These are phyloP conservation scores for Hemitrygon akajei DNA, from an alignment of 2,797 vertebrate genomes.

Conservation along the genomic window DNA sequence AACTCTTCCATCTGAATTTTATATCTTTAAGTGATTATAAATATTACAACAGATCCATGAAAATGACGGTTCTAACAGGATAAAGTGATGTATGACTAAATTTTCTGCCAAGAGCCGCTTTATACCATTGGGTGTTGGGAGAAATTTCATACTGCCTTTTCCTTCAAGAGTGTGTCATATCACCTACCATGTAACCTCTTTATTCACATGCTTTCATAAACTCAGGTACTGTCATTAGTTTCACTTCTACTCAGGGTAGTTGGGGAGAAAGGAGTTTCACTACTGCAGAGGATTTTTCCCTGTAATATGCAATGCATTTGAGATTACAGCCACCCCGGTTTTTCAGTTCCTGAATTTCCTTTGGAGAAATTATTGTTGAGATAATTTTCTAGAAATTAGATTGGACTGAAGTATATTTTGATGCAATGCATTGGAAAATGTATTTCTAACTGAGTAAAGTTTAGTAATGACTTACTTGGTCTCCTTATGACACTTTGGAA, in stretches of 20 bases:
- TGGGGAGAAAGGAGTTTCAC: neutral
- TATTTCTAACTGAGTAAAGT: too few species aligned
- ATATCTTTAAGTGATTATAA: neutral
- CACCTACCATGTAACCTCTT: neutral
- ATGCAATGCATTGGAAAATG: too few species aligned
- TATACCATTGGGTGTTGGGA: too few species aligned
- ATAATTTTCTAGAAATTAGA: too few species aligned
- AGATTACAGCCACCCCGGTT: neutral
- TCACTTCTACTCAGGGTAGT: neutral
- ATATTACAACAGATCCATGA: neutral
- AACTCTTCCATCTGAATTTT: neutral
- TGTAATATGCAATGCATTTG: neutral
- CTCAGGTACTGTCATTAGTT: neutral
- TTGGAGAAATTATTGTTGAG: too few species aligned
- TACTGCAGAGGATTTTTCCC: neutral
- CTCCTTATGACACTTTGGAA: too few species aligned
- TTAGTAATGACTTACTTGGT: too few species aligned
- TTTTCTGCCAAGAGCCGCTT: neutral
- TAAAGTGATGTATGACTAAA: neutral
- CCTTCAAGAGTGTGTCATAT: neutral
- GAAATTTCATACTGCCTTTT: neutral
- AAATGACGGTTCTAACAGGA: neutral
- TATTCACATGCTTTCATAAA: neutral
- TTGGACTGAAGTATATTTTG: too few species aligned
- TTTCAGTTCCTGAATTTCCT: neutral